Conservation (phyloP, 2,797 vertebrate genomes). For the Sebastes variabilis region DNA sequence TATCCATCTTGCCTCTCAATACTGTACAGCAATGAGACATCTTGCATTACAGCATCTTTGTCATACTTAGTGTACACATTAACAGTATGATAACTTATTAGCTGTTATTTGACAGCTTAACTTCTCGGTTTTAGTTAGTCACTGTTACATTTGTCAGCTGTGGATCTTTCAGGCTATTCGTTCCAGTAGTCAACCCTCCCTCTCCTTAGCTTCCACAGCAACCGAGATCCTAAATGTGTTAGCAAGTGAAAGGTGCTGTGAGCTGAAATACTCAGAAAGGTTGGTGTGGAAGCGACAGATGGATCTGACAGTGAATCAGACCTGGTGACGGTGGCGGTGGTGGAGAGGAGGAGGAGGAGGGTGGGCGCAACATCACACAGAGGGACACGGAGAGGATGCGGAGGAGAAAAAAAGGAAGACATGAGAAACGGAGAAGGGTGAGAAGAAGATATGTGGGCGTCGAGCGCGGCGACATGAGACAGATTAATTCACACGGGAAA, state of each 20-base stretch:
- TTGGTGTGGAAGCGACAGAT: conserved; percentile 48
- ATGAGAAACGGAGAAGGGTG: conserved; percentile 29
- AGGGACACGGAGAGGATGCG: neutral
- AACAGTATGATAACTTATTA: conserved; percentile 2
- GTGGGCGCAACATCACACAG: conserved; percentile 25
- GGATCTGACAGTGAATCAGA: conserved; percentile 59
- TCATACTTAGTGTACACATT: conserved; percentile 22
- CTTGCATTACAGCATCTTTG: conserved; percentile 27
- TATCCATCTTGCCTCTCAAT: conserved; percentile 52
- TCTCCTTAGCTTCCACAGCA: neutral
- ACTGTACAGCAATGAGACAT: conserved; percentile 2
- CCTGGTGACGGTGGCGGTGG: neutral
- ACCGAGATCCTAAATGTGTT: conserved; percentile 3
- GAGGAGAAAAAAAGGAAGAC: conserved; percentile 17
- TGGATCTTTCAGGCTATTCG: neutral
- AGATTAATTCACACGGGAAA: conserved; percentile 55
- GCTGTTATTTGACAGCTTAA: conserved; percentile 4
- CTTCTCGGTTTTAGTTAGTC: neutral
- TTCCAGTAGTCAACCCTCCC: neutral
- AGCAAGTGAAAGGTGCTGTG: conserved; percentile 13
- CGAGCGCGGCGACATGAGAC: conserved; percentile 54
- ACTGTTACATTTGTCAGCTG: neutral
- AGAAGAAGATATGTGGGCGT: conserved; percentile 45
- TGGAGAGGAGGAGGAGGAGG: neutral
- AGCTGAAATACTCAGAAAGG: conserved; percentile 31